These are phyloP conservation scores for Amia ocellicauda DNA, from an alignment of 2,113 vertebrate species.

Conservation along the genomic window DNA sequence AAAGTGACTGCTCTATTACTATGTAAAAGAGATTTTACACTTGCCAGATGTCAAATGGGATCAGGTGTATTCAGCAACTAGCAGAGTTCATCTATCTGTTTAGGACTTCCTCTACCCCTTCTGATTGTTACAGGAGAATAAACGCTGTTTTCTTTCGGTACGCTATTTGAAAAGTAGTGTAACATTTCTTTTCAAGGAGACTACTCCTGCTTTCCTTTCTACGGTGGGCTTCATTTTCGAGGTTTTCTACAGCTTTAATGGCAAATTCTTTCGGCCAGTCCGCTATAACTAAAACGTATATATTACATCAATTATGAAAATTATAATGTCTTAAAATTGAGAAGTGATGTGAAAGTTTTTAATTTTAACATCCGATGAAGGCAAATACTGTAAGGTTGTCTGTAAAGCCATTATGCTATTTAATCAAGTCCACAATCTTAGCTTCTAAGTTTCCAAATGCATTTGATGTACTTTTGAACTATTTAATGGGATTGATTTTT, in stretches of 20 bases:
- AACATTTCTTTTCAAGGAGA: neutral
- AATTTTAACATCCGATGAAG: no score
- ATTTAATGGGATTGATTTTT: no score
- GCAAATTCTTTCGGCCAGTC: neutral
- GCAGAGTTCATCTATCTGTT: slow-evolving; percentile 59
- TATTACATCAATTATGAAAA: neutral
- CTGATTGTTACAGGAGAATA: slow-evolving; percentile 74
- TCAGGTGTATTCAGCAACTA: slow-evolving; percentile 34
- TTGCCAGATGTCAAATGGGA: neutral
- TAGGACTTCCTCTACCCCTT: slow-evolving; percentile 65
- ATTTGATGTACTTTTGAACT: no score
- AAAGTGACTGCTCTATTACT: slow-evolving; percentile 36
- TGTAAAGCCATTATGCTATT: no score
- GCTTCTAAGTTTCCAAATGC: no score
- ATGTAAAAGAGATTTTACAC: slow-evolving; percentile 38
- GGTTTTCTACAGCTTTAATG: neutral
- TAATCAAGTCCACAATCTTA: no score
- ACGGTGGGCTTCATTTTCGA: neutral
- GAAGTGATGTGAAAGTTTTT: no score
- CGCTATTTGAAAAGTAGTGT: neutral
- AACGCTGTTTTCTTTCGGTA: slow-evolving; percentile 48
- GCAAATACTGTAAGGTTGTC: no score
- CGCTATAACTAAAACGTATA: neutral
- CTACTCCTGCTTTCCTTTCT: neutral
- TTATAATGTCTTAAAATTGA: neutral